Base-by-base conservation (phyloP, 53 echinoderm and acorn worm genomes). In the Echinarachnius parma region DNA sequence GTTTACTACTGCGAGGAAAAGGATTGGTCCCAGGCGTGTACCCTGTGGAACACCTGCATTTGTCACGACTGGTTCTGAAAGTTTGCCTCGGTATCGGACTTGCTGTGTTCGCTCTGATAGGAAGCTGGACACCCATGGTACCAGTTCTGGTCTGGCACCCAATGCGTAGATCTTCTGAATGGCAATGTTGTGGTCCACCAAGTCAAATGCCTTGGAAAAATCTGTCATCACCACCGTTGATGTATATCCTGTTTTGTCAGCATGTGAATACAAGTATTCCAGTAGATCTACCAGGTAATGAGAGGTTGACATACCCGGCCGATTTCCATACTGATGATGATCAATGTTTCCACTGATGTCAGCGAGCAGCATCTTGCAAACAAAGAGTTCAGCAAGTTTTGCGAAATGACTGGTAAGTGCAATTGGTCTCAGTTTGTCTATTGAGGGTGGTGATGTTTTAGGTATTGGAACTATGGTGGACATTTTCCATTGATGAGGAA, bases 51-150 rank as follows among this genome's bases (percentile, higher is more conserved):
- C 8, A 7, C 42, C 42, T n/a, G n/a, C n/a, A n/a, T n/a, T n/a
- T n/a, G n/a, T n/a, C n/a, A n/a, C n/a, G n/a, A n/a, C n/a, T 42
- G 42, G 42, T 42, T 42, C 42, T 42, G 42, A 42, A 42, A 42
- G 42, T 42, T 42, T 42, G 42, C 13, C 42, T 9, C 42, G 42
- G 42, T 42, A 42, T 42, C 42, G 8, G 42, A 42, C 42, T 42
- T 42, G 42, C 8, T 42, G 42, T 42, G 42, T 42, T 42, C 13
- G 13, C 42, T 42, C 42, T 42, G 42, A 42, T 13, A 42, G 8
- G 42, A 42, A 42, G 42, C 42, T 42, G 42, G 42, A 42, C 42
- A n/a, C n/a, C n/a, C n/a, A n/a, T n/a, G n/a, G n/a, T n/a, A n/a
- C n/a, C n/a, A n/a, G n/a, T n/a, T n/a, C n/a, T n/a, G n/a, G n/a